phyloP scores from a whole-genome alignment of 2,113 vertebrate genomes.

The Trinectes maculatus region DNA sequence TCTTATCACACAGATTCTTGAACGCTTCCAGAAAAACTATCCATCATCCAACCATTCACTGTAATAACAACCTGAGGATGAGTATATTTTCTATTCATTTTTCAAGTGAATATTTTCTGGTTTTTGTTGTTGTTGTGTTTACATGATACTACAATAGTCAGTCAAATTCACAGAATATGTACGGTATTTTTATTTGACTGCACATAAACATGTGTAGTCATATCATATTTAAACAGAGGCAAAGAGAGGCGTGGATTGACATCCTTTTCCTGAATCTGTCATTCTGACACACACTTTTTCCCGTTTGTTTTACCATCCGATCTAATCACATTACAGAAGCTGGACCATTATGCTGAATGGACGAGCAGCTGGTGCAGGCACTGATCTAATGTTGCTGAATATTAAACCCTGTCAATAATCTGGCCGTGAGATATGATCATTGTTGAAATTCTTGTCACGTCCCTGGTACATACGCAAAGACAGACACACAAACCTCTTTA shows the following conservation, averaged over 20 bases:
- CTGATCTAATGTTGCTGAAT: constrained; percentile 51
- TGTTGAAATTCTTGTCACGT: constrained; percentile 40
- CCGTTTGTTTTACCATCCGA: constrained; percentile 33
- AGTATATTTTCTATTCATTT: no score
- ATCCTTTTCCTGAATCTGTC: constrained; percentile 6
- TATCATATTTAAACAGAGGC: no score
- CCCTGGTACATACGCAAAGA: neutral
- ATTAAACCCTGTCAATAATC: constrained; percentile 35
- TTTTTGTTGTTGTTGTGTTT: no score
- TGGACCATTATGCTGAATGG: constrained; percentile 19
- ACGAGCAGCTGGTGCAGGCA: constrained; percentile 29
- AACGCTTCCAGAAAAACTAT: no score
- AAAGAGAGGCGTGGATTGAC: no score
- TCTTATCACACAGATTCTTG: no score
- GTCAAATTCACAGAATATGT: no score
- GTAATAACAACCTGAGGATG: neutral
- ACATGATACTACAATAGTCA: no score
- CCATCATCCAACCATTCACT: neutral
- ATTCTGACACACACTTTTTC: neutral
- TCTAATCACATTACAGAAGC: constrained; percentile 32
- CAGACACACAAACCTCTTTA: neutral
- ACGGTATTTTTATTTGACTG: no score
- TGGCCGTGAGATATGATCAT: constrained; percentile 16
- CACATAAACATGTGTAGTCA: no score
- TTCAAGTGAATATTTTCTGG: neutral